These are phyloP conservation scores for Gambelia wislizenii DNA, from an alignment of 2,797 vertebrate genomes.

Conservation along the genomic window DNA sequence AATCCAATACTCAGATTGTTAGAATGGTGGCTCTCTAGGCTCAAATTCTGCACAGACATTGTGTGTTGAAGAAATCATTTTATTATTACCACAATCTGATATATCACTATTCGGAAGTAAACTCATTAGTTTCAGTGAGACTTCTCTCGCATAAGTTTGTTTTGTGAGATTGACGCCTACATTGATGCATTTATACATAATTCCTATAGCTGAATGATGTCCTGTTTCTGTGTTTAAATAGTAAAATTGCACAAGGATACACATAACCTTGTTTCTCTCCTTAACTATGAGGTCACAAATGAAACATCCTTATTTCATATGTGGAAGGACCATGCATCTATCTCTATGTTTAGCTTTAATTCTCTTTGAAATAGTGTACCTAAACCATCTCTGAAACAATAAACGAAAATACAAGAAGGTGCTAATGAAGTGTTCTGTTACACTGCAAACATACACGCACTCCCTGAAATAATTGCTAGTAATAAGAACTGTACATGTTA, in stretches of 20 bases:
- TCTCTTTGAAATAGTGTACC: slow-evolving; percentile 51
- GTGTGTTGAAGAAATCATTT: not conserved
- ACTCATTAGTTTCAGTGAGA: not conserved
- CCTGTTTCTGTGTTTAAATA: not conserved
- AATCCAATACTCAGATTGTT: not conserved
- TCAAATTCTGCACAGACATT: not conserved
- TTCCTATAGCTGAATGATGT: not conserved
- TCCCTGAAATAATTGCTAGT: slow-evolving; percentile 36
- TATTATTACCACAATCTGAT: not conserved
- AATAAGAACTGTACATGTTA: slow-evolving; percentile 45
- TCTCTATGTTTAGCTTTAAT: slow-evolving; percentile 46
- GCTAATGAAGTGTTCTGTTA: slow-evolving; percentile 35
- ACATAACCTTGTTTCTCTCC: not conserved
- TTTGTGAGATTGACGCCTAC: not conserved
- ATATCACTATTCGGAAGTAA: not conserved
- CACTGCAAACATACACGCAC: not conserved
- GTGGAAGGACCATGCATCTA: not conserved
- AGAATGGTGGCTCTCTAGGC: not conserved
- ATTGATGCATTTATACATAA: not conserved
- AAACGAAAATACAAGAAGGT: not conserved
- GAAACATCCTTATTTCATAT: slow-evolving; percentile 10
- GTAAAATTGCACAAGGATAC: not conserved
- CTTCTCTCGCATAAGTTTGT: not conserved
- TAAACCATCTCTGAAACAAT: not conserved
- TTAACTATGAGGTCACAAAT: slow-evolving; percentile 11